Evolutionary conservation across 1,140 invertebrate species (phyloP).

Genomic region (Drosophila simulans): DNA sequence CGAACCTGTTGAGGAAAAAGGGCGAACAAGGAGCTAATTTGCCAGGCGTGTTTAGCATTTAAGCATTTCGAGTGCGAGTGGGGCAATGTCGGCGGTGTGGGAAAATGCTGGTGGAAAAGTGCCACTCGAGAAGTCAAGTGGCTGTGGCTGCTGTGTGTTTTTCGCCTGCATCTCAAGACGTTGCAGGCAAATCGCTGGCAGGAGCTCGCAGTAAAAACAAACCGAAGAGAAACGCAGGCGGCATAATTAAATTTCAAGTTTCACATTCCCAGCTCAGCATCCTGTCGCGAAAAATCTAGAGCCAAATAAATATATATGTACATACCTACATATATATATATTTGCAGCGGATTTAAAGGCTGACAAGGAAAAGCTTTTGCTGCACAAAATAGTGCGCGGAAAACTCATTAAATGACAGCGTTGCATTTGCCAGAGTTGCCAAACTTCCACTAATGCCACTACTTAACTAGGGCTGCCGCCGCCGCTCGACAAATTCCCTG

Average conservation of each 20-base stretch:
- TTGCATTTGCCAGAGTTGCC: slow-evolving; percentile 44
- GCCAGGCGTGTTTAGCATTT: slow-evolving; percentile 43
- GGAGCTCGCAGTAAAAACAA: slow-evolving; percentile 22
- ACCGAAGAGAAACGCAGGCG: slow-evolving; percentile 7
- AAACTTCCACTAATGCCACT: slow-evolving; percentile 44
- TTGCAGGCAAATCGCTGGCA: slow-evolving; percentile 13
- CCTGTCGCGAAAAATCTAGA: slow-evolving; percentile 30
- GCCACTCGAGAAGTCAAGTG: slow-evolving; percentile 73
- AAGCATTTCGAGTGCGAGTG: slow-evolving; percentile 13
- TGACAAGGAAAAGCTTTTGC: slow-evolving; percentile 50
- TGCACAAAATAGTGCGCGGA: slow-evolving; percentile 13
- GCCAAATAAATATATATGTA: slow-evolving; percentile 24
- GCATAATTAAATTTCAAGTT: slow-evolving; percentile 45
- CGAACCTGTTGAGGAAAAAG: slow-evolving; percentile 27
- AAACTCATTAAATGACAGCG: slow-evolving; percentile 56
- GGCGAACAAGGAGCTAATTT: slow-evolving; percentile 31
- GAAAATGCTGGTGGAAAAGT: slow-evolving; percentile 20
- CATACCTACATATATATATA: neutral
- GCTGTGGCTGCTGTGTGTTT: slow-evolving; percentile 55
- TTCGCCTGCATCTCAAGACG: slow-evolving; percentile 14
- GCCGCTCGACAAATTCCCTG: slow-evolving; percentile 26
- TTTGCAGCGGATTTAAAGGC: slow-evolving; percentile 27
- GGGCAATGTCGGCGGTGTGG: neutral
- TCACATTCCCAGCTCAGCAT: slow-evolving; percentile 24
- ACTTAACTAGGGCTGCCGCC: slow-evolving; percentile 8